Evolutionary conservation across 2,888 invertebrate species (phyloP).

Genomic region (Drosophila percnosoma): DNA sequence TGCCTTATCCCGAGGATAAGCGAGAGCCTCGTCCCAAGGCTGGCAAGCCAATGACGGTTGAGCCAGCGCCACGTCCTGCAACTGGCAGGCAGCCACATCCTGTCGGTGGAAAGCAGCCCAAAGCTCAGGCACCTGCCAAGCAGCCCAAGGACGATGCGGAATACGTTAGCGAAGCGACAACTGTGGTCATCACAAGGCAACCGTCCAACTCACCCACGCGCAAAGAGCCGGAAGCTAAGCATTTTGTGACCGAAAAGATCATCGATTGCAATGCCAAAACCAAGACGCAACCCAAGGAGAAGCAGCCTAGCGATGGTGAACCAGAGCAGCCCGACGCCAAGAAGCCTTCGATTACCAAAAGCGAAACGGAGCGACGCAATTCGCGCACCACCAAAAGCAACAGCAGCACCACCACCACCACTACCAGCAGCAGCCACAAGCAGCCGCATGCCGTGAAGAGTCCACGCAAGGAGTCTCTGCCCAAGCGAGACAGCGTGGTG

Average conservation of each 20-base stretch:
- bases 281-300: constrained; percentile 32
- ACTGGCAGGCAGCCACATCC: constrained; percentile 4
- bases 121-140: not conserved
- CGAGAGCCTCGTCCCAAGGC: not conserved
- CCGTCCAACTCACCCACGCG: constrained; percentile 47
- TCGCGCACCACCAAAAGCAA: constrained; percentile 49
- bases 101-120: constrained; percentile 18
- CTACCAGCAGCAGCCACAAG: constrained; percentile 18
- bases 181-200: constrained; percentile 51
- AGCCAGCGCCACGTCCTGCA: not conserved
- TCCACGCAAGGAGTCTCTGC: constrained; percentile 66
- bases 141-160: constrained; percentile 48
- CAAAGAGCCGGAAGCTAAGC: constrained; percentile 40
- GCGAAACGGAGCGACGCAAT: constrained; percentile 49
- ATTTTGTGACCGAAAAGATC: constrained; percentile 67
- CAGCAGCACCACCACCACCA: not conserved
- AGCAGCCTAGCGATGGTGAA: constrained; percentile 34
- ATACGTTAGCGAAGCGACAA: constrained; percentile 52
- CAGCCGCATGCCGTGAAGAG: constrained; percentile 38
- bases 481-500: constrained; percentile 57
- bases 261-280: constrained; percentile 53
- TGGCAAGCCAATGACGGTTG: constrained; percentile 14
- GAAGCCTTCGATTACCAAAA: constrained; percentile 34
- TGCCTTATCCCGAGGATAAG: constrained; percentile 30
- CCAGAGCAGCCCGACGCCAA: constrained; percentile 45